Evolutionary conservation across 2,888 invertebrate genomes (phyloP).

Genomic region (Byasa hedistus): DNA sequence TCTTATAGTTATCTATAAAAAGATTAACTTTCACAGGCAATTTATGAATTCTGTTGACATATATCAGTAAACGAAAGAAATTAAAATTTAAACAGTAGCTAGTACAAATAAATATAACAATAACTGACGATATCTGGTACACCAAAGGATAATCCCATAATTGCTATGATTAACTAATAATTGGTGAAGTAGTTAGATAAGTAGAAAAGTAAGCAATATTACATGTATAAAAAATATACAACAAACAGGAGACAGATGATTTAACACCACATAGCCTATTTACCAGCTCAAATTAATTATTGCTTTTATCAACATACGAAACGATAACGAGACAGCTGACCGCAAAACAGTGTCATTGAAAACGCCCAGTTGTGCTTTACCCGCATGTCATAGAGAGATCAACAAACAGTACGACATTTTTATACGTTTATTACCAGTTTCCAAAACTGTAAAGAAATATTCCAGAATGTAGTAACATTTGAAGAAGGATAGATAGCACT

Average conservation of each 20-base stretch:
- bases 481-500: not conserved
- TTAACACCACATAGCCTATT: not conserved
- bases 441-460: not conserved
- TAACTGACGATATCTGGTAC: no score
- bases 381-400: constrained; percentile 39
- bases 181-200: no score
- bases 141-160: no score
- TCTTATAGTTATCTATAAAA: no score
- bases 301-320: constrained; percentile 43
- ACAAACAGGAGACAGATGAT: constrained; percentile 2
- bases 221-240: not conserved
- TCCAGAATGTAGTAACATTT: not conserved
- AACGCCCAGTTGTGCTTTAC: constrained; percentile 64
- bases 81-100: no score
- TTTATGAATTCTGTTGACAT: no score
- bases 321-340: constrained; percentile 61
- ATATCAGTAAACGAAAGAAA: no score
- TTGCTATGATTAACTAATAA: no score
- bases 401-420: constrained; percentile 31
- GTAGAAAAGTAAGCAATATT: no score
- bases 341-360: constrained; percentile 65
- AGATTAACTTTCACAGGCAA: no score
- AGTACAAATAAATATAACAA: no score
- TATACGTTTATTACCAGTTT: not conserved
- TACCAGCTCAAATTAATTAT: constrained; percentile 28